Evolutionary conservation across 2,797 vertebrate species (phyloP).

Genomic region (Microctenopoma steveboyesi): DNA sequence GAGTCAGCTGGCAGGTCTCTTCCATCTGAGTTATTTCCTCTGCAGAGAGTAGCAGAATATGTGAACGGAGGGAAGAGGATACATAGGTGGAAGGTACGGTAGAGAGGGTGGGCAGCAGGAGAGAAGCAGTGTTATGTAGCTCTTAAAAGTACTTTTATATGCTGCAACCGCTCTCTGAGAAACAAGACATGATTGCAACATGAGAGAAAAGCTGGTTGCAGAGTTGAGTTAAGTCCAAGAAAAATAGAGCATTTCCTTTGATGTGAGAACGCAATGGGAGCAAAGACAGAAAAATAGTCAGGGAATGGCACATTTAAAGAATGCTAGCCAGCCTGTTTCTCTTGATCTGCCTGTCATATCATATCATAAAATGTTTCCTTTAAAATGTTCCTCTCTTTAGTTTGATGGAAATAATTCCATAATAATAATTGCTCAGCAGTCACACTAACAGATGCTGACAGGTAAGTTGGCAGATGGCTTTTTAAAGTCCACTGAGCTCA

Average conservation of each 20-base stretch:
- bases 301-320: conserved; percentile 65
- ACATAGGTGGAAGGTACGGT: conserved; percentile 33
- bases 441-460: conserved; percentile 69
- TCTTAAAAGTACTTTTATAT: conserved; percentile 47
- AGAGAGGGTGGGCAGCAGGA: conserved; percentile 35
- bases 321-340: conserved; percentile 41
- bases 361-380: conserved; percentile 49
- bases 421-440: conserved; percentile 61
- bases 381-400: conserved; percentile 45
- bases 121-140: conserved; percentile 49
- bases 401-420: conserved; percentile 52
- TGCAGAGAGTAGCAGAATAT: conserved; percentile 55
- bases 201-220: conserved; percentile 34
- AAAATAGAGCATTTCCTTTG: conserved; percentile 59
- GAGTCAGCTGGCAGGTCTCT: conserved; percentile 65
- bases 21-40: conserved; percentile 67
- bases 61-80: conserved; percentile 37
- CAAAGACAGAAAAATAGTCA: conserved; percentile 51
- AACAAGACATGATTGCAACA: conserved; percentile 38
- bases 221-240: conserved; percentile 43
- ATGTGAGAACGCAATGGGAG: conserved; percentile 52
- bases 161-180: conserved; percentile 37
- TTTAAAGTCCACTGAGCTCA: conserved; percentile 63
- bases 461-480: conserved; percentile 74
- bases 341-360: conserved; percentile 63